Conservation (phyloP, 2,888 invertebrate species). For the Punctoribates punctum region DNA sequence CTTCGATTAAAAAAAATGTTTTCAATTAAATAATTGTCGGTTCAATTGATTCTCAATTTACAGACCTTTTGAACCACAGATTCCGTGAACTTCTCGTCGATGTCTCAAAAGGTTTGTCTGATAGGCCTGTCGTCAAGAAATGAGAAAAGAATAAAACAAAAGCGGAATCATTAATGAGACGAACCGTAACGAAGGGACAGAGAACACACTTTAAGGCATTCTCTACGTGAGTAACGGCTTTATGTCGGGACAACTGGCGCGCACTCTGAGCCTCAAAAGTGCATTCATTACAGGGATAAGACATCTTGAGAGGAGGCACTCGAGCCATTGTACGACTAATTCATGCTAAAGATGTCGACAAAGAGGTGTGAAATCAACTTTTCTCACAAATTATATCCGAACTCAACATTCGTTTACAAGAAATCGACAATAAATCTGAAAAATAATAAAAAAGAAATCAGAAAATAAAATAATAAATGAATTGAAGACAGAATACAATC, state of each 20-base stretch:
- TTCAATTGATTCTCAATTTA: not conserved
- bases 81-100: slow-evolving; percentile 47
- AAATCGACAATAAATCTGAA: slow-evolving; percentile 21
- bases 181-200: slow-evolving; percentile 48
- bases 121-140: slow-evolving; percentile 43
- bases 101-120: slow-evolving; percentile 48
- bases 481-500: not conserved
- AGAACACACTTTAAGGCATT: slow-evolving; percentile 48
- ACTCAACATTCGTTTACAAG: slow-evolving; percentile 15
- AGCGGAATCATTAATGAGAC: not conserved
- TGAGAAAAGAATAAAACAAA: slow-evolving; percentile 10
- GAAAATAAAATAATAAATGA: not conserved
- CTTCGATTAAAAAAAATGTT: not conserved
- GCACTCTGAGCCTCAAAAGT: slow-evolving; percentile 37
- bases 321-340: slow-evolving; percentile 24
- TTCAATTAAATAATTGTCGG: not conserved
- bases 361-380: not conserved
- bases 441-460: slow-evolving; percentile 8
- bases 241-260: slow-evolving; percentile 41
- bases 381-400: not conserved
- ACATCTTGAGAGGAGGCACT: slow-evolving; percentile 16
- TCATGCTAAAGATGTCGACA: slow-evolving; percentile 22
- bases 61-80: slow-evolving; percentile 44
- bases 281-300: slow-evolving; percentile 40
- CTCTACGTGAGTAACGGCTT: slow-evolving; percentile 37